Base-by-base conservation (phyloP, 2,797 vertebrate genomes). In the Poeciliopsis gracilis region DNA sequence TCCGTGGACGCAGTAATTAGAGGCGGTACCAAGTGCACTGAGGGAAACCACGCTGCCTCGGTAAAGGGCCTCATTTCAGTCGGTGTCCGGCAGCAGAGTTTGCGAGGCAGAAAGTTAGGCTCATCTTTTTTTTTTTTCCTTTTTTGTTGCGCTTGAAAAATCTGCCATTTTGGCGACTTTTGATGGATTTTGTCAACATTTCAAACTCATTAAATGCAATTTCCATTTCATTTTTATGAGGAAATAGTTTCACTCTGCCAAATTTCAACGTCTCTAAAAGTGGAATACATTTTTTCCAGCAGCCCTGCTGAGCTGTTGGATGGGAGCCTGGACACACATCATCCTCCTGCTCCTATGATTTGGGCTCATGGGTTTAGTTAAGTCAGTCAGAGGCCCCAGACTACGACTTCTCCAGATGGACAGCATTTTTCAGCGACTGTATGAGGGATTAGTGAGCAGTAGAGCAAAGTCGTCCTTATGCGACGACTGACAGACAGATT, bases 351-450 rank as follows among this genome's bases (percentile, higher is more conserved):
- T 46, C 67, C 23, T 53, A 46, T 45, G 85, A 53, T 84, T 84
- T 66, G 36, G 72, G 18, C 75, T 86, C 70, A 81, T 84, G 70
- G 67, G 81, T 86, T 86, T 59, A 45, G 53, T 77, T 86, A 69
- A 81, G 12, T 76, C 76, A 28, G 53, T 83, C 16, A 53, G 75
- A 77, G 74, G 70, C 73, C 43, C 71, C 43, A 72, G 43, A 81
- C 72, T 77, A 88, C n/a, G 70, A 79, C 67, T 85, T 89, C 80
- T 72, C 87, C 91, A 93, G 84, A 90, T 92, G 89, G 84, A 77
- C 77, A 15, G 76, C 70, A 90, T 89, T 89, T 92, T 79, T 63
- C 75, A 67, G 45, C 33, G 72, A 77, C 75, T 49, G 84, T 75
- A 41, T 67, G 28, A 61, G 72, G 73, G 78, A 86, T 90, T 94